phyloP scores from a whole-genome alignment of 1,140 invertebrate genomes.

The Globodera rostochiensis region DNA sequence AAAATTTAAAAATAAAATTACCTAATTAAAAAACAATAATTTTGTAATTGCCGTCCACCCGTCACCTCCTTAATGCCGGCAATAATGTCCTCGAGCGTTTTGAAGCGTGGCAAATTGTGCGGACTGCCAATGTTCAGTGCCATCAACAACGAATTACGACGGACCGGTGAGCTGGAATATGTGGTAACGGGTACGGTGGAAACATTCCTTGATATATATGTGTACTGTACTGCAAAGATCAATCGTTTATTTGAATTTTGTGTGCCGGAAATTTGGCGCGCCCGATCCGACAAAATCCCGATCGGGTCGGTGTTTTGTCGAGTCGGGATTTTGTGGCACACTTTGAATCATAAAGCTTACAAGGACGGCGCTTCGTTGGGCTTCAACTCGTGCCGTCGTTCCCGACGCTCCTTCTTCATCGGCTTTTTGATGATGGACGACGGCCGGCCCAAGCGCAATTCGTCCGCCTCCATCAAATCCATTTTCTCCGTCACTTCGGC shows the following conservation, averaged over 20 bases:
- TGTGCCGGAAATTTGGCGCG: too few species aligned
- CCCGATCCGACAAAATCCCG: too few species aligned
- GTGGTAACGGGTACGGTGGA: not conserved
- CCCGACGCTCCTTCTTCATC: constrained; percentile 62
- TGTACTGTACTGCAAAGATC: too few species aligned
- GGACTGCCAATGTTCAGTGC: constrained; percentile 64
- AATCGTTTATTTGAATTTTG: too few species aligned
- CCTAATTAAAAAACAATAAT: constrained; percentile 21
- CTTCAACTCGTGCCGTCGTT: constrained; percentile 50
- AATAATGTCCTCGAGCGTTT: constrained; percentile 64
- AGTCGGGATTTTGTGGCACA: too few species aligned
- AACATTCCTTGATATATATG: too few species aligned
- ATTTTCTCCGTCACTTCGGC: constrained; percentile 62
- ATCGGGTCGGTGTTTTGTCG: too few species aligned
- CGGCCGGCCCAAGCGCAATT: constrained; percentile 38
- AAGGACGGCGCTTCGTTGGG: constrained; percentile 62
- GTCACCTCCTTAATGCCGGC: constrained; percentile 61
- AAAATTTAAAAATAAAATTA: constrained; percentile 32
- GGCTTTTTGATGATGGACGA: constrained; percentile 64
- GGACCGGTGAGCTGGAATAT: constrained; percentile 57
- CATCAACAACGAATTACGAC: constrained; percentile 61
- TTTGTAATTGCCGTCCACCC: constrained; percentile 3
- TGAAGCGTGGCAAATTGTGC: constrained; percentile 64
- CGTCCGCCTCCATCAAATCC: constrained; percentile 48
- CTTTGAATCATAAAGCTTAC: constrained; percentile 47